phyloP scores from a whole-genome alignment of 2,888 invertebrate species.

The Drosophila diplacantha region DNA sequence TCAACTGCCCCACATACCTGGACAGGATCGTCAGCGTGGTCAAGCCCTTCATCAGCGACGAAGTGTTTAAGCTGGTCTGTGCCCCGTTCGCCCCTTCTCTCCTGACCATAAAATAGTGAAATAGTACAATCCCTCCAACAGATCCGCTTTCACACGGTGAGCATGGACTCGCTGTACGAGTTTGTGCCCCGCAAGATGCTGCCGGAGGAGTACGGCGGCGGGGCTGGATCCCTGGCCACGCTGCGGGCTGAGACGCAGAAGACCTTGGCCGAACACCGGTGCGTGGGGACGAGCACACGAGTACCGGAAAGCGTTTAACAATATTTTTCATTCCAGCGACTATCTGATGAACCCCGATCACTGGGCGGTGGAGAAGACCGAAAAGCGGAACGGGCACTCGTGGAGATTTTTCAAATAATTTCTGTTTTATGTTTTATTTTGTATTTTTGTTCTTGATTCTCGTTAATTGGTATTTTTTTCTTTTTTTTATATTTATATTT shows the following conservation, averaged over 20 bases:
- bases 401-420: slow-evolving; percentile 55
- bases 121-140: slow-evolving; percentile 59
- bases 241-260: slow-evolving; percentile 81
- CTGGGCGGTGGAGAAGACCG: slow-evolving; percentile 80
- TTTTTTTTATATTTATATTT: not conserved
- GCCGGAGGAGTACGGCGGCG: slow-evolving; percentile 72
- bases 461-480: slow-evolving; percentile 22
- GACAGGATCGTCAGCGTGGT: slow-evolving; percentile 81
- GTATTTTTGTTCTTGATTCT: slow-evolving; percentile 14
- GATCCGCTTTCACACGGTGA: slow-evolving; percentile 84
- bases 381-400: slow-evolving; percentile 53
- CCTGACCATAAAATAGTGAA: not conserved
- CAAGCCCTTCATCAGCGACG: slow-evolving; percentile 82
- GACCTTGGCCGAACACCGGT: slow-evolving; percentile 81
- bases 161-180: slow-evolving; percentile 81
- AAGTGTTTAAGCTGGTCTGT: slow-evolving; percentile 82
- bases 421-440: not conserved
- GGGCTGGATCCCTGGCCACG: slow-evolving; percentile 71
- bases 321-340: slow-evolving; percentile 77
- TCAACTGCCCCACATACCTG: slow-evolving; percentile 82
- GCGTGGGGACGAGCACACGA: too few relatives aligned
- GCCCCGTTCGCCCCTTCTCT: too few relatives aligned
- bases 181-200: slow-evolving; percentile 79
- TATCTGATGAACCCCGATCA: slow-evolving; percentile 81
- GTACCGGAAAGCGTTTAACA: not conserved